Base-by-base conservation (phyloP, 37 sponge, comb jelly and placozoan genomes). In the Crambe crambe region DNA sequence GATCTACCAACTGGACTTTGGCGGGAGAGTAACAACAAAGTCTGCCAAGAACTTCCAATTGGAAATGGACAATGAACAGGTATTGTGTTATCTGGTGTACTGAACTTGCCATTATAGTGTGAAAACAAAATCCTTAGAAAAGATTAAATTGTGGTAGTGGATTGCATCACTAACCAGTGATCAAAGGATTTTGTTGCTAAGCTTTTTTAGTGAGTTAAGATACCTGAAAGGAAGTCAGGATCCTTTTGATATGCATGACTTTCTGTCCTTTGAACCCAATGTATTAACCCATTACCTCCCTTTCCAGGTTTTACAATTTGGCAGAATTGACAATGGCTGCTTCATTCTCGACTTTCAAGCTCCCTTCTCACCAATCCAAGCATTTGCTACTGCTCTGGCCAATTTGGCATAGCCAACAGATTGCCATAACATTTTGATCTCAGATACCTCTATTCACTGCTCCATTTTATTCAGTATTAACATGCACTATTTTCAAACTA, bases 1-100 rank as follows among this genome's bases (percentile, higher is more conserved):
- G 92, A 91, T 95, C 66, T 95, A 95, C 54, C 96, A 95, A 81
- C 74, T 95, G 76, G 96, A 95, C 83, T 95, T 95, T 86, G 96
- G 96, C 0, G 96, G 96, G 18, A 39, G 96, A 57, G 96, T 95
- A 56, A 95, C 96, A 8, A 85, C 89, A 37, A 91, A 95, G 58
- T 95, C 96, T 40, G 96, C 96, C 32, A 95, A 95, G 85, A 95
- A 95, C 79, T 95, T 95, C 70, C 96, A 95, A 29, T 75, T 95
- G 56, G 96, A 95, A 56, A 67, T 89, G 68, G 84, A 81, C 22
- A 58, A 73, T 47, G 82, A 93, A 63, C 94, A 93, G 84, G 94
- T 93, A 64, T n/a, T n/a, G n/a, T n/a, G n/a, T n/a, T n/a, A n/a
- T n/a, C n/a, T n/a, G n/a, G n/a, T n/a, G n/a, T n/a, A n/a, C n/a